Evolutionary conservation across 2,888 invertebrate species (phyloP).

Genomic region (Tupiocoris notatus): DNA sequence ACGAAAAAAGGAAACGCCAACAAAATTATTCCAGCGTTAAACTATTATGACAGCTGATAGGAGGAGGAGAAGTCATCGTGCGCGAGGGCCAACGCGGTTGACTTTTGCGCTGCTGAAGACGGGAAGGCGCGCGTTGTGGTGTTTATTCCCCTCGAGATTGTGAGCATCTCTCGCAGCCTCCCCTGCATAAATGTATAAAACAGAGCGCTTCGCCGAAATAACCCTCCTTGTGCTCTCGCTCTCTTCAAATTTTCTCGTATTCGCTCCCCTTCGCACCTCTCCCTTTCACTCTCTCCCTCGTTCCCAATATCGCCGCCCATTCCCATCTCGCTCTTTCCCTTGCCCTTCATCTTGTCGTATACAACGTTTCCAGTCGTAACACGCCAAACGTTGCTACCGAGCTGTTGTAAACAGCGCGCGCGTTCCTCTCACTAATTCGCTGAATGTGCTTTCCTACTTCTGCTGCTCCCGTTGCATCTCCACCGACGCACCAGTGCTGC

Average conservation of each 20-base stretch:
- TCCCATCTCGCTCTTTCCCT: background rate
- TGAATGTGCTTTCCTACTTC: background rate
- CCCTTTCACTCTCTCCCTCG: background rate
- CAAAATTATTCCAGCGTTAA: background rate
- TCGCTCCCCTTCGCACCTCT: too few species aligned
- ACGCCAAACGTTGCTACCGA: background rate
- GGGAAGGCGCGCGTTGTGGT: background rate
- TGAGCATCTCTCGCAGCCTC: background rate
- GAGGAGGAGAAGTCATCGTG: background rate
- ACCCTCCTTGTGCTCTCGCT: background rate
- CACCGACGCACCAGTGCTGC: too few species aligned
- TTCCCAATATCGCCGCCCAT: background rate
- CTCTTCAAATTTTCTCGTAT: background rate
- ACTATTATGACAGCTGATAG: background rate
- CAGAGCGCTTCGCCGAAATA: background rate
- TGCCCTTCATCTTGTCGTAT: background rate
- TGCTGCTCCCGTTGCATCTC: background rate
- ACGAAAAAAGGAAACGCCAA: background rate
- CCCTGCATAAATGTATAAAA: background rate
- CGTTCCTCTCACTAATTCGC: background rate
- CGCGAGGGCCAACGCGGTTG: background rate
- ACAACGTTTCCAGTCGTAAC: background rate
- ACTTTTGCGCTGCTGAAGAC: background rate
- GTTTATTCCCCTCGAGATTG: background rate
- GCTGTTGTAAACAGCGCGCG: background rate